phyloP scores from a whole-genome alignment of 2,797 vertebrate genomes.

The Sardinella longiceps region DNA sequence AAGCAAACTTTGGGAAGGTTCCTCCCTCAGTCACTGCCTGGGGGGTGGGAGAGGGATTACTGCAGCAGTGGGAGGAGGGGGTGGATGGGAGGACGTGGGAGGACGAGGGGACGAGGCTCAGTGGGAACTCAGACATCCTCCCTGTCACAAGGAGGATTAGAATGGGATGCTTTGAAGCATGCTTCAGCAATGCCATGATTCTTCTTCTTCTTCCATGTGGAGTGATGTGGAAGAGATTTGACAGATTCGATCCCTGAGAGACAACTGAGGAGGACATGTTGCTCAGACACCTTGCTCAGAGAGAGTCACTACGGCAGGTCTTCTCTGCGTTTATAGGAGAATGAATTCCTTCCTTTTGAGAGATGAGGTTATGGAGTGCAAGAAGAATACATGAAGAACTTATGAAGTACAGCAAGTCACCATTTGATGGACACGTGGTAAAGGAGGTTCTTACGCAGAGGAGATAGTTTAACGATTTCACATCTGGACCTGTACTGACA shows the following conservation, averaged over 20 bases:
- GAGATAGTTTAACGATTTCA: background rate
- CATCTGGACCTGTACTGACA: background rate
- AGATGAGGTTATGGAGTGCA: background rate
- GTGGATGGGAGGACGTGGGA: background rate
- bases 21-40: background rate
- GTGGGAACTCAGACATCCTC: constrained; percentile 7
- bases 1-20: constrained; percentile 2
- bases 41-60: constrained; percentile 1
- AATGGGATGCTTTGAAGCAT: background rate
- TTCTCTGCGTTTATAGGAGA: background rate
- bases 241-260: background rate
- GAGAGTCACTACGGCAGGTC: background rate
- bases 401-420: background rate
- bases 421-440: background rate
- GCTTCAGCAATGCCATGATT: background rate
- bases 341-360: background rate
- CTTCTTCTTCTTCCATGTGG: no score
- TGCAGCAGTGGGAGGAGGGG: background rate
- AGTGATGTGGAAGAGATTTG: background rate
- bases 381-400: background rate
- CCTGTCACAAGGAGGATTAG: background rate
- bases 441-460: background rate
- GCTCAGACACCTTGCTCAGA: background rate
- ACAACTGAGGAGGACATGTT: constrained; percentile 11
- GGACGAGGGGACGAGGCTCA: background rate